Conservation (phyloP, 2,888 invertebrate genomes). For the Anoncus sp. region DNA sequence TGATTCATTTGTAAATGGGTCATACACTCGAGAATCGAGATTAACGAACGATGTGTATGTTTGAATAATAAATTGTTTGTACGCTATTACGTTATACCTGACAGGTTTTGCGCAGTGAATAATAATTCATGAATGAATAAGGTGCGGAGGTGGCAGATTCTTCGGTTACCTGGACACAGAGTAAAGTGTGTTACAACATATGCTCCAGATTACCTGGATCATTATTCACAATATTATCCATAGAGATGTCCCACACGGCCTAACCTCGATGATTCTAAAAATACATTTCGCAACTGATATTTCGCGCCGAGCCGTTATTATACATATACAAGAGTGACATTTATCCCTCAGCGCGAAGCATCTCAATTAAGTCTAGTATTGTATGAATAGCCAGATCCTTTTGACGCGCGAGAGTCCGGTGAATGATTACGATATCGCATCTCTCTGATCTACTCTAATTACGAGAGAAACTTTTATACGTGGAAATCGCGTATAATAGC, state of each 20-base stretch:
- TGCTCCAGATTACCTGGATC: constrained; percentile 41
- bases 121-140: constrained; percentile 57
- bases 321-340: constrained; percentile 54
- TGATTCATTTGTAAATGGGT: constrained; percentile 8
- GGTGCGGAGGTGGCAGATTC: constrained; percentile 54
- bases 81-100: constrained; percentile 32
- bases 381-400: constrained; percentile 9
- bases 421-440: constrained; percentile 29
- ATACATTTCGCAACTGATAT: constrained; percentile 43
- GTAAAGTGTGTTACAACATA: constrained; percentile 17
- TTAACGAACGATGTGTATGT: not conserved
- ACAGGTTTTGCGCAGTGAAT: constrained; percentile 40
- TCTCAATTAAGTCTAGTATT: not conserved
- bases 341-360: not conserved
- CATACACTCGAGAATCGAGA: constrained; percentile 20
- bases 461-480: constrained; percentile 21
- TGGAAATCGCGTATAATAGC: not conserved
- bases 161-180: constrained; percentile 23
- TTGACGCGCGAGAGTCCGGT: not conserved
- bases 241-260: constrained; percentile 6
- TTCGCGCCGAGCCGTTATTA: constrained; percentile 4
- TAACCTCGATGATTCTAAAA: constrained; percentile 20
- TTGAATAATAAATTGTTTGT: constrained; percentile 31
- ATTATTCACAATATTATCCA: constrained; percentile 48
- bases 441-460: constrained; percentile 46